These are phyloP conservation scores for Urocolius indicus DNA, from an alignment of 2,113 vertebrate species.

Conservation along the genomic window DNA sequence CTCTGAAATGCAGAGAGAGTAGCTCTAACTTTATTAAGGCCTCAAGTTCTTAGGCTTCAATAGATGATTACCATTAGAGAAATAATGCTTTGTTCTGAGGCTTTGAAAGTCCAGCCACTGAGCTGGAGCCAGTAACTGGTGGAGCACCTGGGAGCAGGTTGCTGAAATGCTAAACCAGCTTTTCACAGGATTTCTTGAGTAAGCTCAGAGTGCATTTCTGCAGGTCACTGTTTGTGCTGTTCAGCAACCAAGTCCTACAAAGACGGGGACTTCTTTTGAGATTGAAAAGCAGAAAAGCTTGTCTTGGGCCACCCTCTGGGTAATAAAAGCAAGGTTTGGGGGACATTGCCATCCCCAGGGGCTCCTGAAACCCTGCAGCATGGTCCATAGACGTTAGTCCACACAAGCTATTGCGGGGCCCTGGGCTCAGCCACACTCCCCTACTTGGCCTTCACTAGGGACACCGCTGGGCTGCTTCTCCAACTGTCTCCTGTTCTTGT, in stretches of 20 bases:
- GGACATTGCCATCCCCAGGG: neutral
- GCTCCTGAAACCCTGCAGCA: neutral
- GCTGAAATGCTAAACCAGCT: neutral
- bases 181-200: neutral
- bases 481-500: neutral
- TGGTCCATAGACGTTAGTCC: neutral
- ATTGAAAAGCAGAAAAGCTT: neutral
- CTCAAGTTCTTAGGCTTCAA: neutral
- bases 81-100: neutral
- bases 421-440: neutral
- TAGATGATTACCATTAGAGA: neutral
- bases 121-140: neutral
- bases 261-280: neutral
- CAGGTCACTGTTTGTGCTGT: neutral
- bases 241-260: neutral
- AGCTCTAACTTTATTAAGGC: neutral
- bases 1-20: neutral
- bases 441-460: neutral
- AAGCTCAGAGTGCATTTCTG: neutral
- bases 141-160: neutral
- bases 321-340: neutral
- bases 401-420: fast-evolving
- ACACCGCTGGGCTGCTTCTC: neutral
- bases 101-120: neutral
- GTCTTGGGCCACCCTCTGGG: neutral